Conservation (phyloP, 1,140 invertebrate genomes). For the Magallana ariakensis region DNA sequence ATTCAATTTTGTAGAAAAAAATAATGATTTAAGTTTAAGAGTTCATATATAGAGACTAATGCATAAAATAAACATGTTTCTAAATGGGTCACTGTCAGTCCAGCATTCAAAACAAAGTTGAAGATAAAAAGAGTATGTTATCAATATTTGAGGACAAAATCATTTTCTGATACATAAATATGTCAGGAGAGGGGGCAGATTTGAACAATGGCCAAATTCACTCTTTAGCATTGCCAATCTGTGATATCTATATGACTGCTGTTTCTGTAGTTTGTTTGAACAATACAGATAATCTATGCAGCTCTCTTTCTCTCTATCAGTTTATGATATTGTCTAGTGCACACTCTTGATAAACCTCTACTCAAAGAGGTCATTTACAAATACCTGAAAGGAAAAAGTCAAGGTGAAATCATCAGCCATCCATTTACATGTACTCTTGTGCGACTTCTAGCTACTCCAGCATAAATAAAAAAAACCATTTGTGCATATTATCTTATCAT, state of each 20-base stretch:
- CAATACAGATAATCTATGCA: neutral
- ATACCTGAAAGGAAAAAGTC: neutral
- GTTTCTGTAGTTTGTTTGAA: conserved; percentile 18
- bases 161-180: neutral
- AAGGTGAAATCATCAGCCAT: too few relatives aligned
- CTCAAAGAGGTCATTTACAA: neutral
- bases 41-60: too few relatives aligned
- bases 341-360: neutral
- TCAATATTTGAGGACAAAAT: conserved; percentile 20
- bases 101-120: too few relatives aligned
- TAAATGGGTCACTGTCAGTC: too few relatives aligned
- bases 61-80: too few relatives aligned
- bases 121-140: neutral
- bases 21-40: too few relatives aligned
- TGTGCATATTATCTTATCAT: too few relatives aligned
- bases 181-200: neutral
- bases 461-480: too few relatives aligned
- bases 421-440: too few relatives aligned
- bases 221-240: conserved; percentile 17
- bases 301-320: neutral
- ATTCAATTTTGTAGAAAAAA: too few relatives aligned
- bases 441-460: too few relatives aligned
- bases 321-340: conserved; percentile 28
- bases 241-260: conserved; percentile 17
- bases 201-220: conserved; percentile 33